Conservation (phyloP, 2,113 vertebrate species). For the Xenus cinereus region DNA sequence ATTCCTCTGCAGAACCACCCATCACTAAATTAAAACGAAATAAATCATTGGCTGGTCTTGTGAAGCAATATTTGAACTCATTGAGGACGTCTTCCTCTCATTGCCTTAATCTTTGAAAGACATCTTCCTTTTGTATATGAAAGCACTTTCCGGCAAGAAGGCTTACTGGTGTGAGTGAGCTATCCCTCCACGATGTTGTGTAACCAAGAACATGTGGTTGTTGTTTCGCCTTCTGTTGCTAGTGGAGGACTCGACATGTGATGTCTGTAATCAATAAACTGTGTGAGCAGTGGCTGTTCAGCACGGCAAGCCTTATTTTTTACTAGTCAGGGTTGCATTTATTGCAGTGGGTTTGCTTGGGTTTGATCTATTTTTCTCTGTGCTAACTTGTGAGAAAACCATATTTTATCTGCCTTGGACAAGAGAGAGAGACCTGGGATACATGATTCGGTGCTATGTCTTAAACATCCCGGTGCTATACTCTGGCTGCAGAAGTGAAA, state of each 20-base stretch:
- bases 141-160: not conserved
- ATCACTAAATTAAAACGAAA: not conserved
- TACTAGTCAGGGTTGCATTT: not conserved
- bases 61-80: not conserved
- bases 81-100: not conserved
- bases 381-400: not conserved
- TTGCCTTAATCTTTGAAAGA: not conserved
- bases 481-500: not conserved
- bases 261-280: not conserved
- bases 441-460: not conserved
- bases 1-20: not conserved
- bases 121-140: not conserved
- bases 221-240: not conserved
- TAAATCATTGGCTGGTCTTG: not conserved
- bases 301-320: not conserved
- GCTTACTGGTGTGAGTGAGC: not conserved
- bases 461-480: not conserved
- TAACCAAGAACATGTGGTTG: not conserved
- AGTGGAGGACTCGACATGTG: not conserved
- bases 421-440: not conserved
- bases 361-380: not conserved
- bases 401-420: not conserved
- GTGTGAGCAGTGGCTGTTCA: not conserved
- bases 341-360: not conserved
- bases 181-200: not conserved